Percentiles rank a stretch among this genome's conserved stretches.
phyloP scores from a whole-genome alignment of 2,888 invertebrate genomes.

The Argynnis bischoffii region DNA sequence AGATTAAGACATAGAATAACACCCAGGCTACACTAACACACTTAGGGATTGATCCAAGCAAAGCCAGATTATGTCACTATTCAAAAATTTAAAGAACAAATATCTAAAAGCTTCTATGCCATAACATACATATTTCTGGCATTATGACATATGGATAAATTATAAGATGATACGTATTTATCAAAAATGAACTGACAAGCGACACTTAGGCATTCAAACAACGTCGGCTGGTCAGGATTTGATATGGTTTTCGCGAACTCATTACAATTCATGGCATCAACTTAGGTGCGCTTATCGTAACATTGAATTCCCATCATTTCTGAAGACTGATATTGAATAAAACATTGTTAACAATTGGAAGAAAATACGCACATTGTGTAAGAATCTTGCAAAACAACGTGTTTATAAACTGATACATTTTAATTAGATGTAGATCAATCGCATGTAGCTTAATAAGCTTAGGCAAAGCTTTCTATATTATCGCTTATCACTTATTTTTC shows the following conservation, averaged over 20 bases:
- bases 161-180: neutral
- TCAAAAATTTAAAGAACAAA: too few species aligned
- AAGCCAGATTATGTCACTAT: too few species aligned
- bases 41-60: too few species aligned
- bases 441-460: too few species aligned
- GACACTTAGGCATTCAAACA: neutral
- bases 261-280: constrained; percentile 17
- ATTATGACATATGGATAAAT: too few species aligned
- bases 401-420: neutral
- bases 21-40: too few species aligned
- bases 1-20: too few species aligned
- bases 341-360: constrained; percentile 27
- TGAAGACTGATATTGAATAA: constrained; percentile 33
- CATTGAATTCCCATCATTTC: constrained; percentile 31
- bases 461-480: too few species aligned
- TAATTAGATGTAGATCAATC: too few species aligned
- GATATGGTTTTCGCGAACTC: constrained; percentile 28
- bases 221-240: constrained; percentile 5
- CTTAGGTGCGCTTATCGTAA: constrained; percentile 31
- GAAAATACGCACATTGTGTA: neutral
- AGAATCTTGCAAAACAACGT: neutral
- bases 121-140: too few species aligned
- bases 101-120: too few species aligned
- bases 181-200: neutral
- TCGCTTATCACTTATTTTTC: too few species aligned